Evolutionary conservation across 2,113 vertebrate genomes (phyloP).

Genomic region (Tupaia chinensis): DNA sequence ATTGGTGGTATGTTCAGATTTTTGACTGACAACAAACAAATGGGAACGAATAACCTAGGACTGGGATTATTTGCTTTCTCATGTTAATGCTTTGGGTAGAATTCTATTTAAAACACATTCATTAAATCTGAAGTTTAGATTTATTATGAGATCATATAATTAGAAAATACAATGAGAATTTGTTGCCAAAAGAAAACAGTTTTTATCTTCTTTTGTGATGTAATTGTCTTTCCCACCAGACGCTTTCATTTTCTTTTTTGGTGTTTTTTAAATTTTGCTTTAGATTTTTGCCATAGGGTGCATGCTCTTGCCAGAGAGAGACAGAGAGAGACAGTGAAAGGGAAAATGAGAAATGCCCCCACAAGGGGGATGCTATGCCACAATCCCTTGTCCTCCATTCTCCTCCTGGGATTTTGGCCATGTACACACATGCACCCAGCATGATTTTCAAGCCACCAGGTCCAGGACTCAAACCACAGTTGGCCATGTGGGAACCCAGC

Average conservation of each 20-base stretch:
- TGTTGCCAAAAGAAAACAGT: not conserved
- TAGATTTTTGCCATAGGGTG: no score
- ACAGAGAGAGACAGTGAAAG: no score
- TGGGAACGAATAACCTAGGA: not conserved
- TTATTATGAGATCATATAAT: not conserved
- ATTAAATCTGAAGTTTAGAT: not conserved
- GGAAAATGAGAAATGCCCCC: no score
- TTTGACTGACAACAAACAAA: not conserved
- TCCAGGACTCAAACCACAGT: no score
- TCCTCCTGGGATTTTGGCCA: no score
- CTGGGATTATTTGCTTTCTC: not conserved
- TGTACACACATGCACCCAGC: no score
- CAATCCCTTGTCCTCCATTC: no score
- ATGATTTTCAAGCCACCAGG: no score
- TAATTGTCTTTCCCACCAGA: not conserved
- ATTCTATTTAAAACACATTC: not conserved
- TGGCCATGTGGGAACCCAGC: no score
- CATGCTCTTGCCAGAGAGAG: no score
- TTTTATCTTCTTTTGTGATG: not conserved
- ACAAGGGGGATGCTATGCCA: no score
- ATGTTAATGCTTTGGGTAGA: not conserved
- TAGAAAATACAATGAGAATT: not conserved
- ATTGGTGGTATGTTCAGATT: not conserved
- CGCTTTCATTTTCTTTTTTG: not conserved
- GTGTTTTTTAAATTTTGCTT: not conserved